phyloP scores from a whole-genome alignment of 2,888 invertebrate genomes.

The Nymphalis urticae region DNA sequence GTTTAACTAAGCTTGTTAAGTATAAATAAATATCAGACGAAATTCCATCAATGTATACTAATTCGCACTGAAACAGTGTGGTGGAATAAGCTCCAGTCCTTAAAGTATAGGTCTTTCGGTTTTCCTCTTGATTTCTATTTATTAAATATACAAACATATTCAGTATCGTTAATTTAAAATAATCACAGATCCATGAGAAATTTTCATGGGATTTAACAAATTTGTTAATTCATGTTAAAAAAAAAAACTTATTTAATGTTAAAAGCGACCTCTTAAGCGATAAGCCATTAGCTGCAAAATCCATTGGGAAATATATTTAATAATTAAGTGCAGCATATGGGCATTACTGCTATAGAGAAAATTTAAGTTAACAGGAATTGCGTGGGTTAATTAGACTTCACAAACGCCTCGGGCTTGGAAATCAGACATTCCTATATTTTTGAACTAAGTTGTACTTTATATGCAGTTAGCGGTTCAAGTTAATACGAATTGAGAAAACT shows the following conservation, averaged over 20 bases:
- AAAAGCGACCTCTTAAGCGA: neutral
- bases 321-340: neutral
- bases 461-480: conserved; percentile 9
- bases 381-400: conserved; percentile 21
- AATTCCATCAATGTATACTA: no score
- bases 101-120: no score
- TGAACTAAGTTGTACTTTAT: conserved; percentile 2
- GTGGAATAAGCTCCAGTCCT: no score
- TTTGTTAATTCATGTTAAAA: no score
- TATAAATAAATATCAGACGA: no score
- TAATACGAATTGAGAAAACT: conserved; percentile 1
- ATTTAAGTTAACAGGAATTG: conserved; percentile 12
- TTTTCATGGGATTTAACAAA: no score
- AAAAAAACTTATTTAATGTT: neutral
- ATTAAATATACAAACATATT: no score
- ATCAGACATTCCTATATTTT: conserved; percentile 11
- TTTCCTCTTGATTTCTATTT: no score
- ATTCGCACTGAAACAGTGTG: no score
- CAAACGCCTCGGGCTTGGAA: conserved; percentile 13
- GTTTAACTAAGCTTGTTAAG: no score
- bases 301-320: neutral
- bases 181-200: no score
- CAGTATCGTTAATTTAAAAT: no score
- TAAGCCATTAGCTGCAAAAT: neutral
- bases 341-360: neutral